These are phyloP conservation scores for Condylura cristata DNA, from an alignment of 2,113 vertebrate species.

Conservation along the genomic window DNA sequence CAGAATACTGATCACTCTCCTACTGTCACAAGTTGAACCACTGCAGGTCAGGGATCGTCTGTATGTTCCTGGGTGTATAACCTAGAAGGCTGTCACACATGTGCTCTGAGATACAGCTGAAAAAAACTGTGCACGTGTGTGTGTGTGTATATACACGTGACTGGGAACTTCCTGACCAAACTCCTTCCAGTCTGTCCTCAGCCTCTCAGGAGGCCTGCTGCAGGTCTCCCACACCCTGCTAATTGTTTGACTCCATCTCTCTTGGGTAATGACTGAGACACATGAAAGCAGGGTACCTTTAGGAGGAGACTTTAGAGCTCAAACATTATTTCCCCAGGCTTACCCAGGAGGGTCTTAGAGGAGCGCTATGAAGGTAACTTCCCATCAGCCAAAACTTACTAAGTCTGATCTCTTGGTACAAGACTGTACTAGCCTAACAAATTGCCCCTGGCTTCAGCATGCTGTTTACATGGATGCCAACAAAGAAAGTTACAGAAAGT, in stretches of 20 bases:
- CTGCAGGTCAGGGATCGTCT: too few species aligned
- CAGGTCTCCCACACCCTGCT: background rate
- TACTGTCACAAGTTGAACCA: too few species aligned
- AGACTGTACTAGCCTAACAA: background rate
- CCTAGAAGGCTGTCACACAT: background rate
- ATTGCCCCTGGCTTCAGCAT: background rate
- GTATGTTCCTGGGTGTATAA: background rate
- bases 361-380: background rate
- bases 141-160: background rate
- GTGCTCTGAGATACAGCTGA: background rate
- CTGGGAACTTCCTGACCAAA: background rate
- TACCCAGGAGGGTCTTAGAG: background rate
- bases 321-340: background rate
- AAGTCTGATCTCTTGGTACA: background rate
- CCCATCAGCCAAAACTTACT: background rate
- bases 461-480: background rate
- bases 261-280: background rate
- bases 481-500: background rate
- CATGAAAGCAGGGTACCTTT: background rate
- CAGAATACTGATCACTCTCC: too few species aligned
- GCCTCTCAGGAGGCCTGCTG: accelerated
- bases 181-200: too few species aligned
- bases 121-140: background rate
- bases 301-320: background rate
- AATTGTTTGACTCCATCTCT: background rate